Evolutionary conservation across 2,888 invertebrate genomes (phyloP), one percentile per base, ranked within the genome.

Genomic region (Girardia tigrina): DNA sequence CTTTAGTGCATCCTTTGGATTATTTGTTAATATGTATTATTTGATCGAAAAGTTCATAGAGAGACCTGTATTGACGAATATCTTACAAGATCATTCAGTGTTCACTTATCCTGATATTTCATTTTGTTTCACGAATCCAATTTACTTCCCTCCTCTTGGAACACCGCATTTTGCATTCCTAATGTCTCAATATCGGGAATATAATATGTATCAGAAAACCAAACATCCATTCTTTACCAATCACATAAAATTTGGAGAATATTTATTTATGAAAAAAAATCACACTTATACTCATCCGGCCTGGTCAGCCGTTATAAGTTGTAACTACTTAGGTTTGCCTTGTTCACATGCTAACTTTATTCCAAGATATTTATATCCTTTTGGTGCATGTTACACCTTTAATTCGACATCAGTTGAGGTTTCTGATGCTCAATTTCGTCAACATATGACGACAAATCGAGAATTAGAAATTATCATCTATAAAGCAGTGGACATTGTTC

Each of bases 21-120:
- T 75, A 8, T 72, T 75, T 70, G 73, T 75, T 6, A 75, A 75
- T 29, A 28, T 75, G 75, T 27, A 72, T 28, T 28, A 72, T 72
- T 29, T 75, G 4, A 26, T 72, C 2, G 71, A 71, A 1, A 75
- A 75, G 27, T 75, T 70, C 29, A 26, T 36, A 1, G 70, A 75
- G 69, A 12, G 26, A 20, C 74, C 74, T 1, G 56, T 74, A 12
- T 28, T 74, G 16, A 74, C 74, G 2, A 74, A 27, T 6, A 74
- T 56, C 16, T 74, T 28, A 26, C 42, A 27, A 56, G 74, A 74
- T 23, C 20, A 23, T 56, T 42, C 6, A 26, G 70, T 56, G 2
- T 74, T 74, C 20, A 23, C 6, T 26, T 74, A 42, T 74, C 74
- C 74, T 14, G 74, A 74, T 56, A 70, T 74, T 2, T 42, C 74